Evolutionary conservation across 2,888 invertebrate species (phyloP).

Genomic region (Galeruca laticollis): DNA sequence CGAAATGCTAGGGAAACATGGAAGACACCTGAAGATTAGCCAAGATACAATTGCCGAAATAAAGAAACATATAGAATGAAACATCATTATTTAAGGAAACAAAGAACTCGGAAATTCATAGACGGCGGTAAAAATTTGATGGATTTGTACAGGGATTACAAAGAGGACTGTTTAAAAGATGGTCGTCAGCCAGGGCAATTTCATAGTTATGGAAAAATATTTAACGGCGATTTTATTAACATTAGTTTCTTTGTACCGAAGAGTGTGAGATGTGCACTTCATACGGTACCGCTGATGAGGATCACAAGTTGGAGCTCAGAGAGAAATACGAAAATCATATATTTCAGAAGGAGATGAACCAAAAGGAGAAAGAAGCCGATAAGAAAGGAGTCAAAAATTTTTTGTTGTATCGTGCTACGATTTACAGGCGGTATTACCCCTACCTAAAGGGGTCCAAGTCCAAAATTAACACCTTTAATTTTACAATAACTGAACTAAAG

Average conservation of each 20-base stretch:
- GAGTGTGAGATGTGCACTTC: background rate
- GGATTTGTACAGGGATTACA: slow-evolving; percentile 50
- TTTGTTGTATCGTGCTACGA: background rate
- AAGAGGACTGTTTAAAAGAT: slow-evolving; percentile 40
- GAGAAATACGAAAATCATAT: slow-evolving; percentile 1
- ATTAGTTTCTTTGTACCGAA: too few relatives aligned
- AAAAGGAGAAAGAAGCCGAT: background rate
- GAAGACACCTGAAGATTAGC: too few relatives aligned
- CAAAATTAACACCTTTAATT: slow-evolving; percentile 14
- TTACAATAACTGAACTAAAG: slow-evolving; percentile 6
- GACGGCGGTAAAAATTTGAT: slow-evolving; percentile 51
- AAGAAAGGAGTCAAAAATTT: background rate
- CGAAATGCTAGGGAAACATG: too few relatives aligned
- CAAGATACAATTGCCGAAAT: too few relatives aligned
- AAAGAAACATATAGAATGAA: too few relatives aligned
- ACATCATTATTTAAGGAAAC: too few relatives aligned
- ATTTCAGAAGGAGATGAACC: background rate
- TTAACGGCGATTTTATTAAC: background rate
- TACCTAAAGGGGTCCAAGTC: slow-evolving; percentile 14
- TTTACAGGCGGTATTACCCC: background rate
- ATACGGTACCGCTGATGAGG: background rate
- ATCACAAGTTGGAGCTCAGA: background rate
- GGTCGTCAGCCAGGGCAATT: background rate
- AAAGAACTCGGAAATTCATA: slow-evolving; percentile 50
- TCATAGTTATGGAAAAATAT: background rate